Evolutionary conservation across 2,797 vertebrate genomes (phyloP), one percentile per base, ranked within the genome.

Genomic region (Hippocampus kuda): DNA sequence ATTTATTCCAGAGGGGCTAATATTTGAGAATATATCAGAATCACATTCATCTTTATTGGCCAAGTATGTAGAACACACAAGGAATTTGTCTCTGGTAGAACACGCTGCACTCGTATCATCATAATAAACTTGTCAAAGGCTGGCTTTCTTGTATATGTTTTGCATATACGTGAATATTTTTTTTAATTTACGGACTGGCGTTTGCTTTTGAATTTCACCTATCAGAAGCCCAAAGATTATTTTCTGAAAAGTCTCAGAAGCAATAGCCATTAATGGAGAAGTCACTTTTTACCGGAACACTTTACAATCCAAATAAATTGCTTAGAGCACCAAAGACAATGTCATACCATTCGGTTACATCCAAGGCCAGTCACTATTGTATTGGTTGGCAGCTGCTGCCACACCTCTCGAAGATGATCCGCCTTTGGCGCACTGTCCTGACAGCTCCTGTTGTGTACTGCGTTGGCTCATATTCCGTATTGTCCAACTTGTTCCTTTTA

Each of bases 401-500:
- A 65, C 63, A 27, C 63, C 63, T 65, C 20, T 20, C 24, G 15
- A 65, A 65, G 42, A 65, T 48, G 3, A 27, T 48, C 24, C 46
- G 13, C 44, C 63, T 49, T 9, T 30, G 44, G 44, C 24, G 42
- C 44, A 2, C 44, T 44, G 7, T 48, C 63, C 12, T 46, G 41
- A 26, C 62, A 65, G 13, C 62, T 65, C 22, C 44, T 26, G 49
- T 63, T 44, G 41, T 44, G 24, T 27, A 11, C 20, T 59, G 11
- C 3, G 34, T 16, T 54, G 64, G 41, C 18, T 42, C 30, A 30
- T n/a, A 65, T 66, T 20, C 60, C 56, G 10, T 51, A 16, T 65
- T 24, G 61, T 65, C 34, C 41, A 59, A 26, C 38, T 46, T 10
- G 20, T 62, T 66, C 67, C 24, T 69, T 69, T 54, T 54, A 34